A percentile compares a stretch with the other conserved stretches of the same genome.
Evolutionary conservation across 2,888 invertebrate genomes (phyloP).

Genomic region (Exephanes ischioxanthus): DNA sequence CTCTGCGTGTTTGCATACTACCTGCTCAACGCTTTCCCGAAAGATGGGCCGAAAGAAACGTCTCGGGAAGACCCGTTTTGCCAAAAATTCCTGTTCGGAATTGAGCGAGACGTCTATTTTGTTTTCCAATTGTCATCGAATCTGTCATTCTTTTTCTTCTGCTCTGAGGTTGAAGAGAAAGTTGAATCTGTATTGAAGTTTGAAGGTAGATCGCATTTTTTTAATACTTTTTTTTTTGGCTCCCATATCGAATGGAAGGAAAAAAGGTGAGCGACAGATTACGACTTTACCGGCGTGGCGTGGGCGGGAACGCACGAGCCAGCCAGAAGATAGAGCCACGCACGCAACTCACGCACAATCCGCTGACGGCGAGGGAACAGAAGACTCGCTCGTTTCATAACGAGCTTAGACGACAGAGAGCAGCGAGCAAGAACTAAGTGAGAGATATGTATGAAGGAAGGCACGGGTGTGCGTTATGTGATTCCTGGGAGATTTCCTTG

Average conservation of each 20-base stretch:
- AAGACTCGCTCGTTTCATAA: constrained; percentile 57
- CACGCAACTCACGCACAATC: constrained; percentile 64
- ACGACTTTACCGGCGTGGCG: constrained; percentile 77
- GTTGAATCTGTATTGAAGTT: background rate
- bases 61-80: background rate
- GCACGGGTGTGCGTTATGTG: constrained; percentile 8
- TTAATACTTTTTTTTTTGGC: background rate
- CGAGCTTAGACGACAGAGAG: constrained; percentile 48
- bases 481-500: background rate
- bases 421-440: background rate
- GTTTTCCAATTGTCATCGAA: background rate
- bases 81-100: background rate
- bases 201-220: background rate
- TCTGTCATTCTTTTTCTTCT: background rate
- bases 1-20: constrained; percentile 62
- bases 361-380: constrained; percentile 34
- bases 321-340: constrained; percentile 81
- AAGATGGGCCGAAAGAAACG: constrained; percentile 19
- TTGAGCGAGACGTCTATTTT: background rate
- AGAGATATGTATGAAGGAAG: constrained; percentile 20
- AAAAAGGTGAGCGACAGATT: constrained; percentile 51
- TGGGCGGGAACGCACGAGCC: constrained; percentile 71
- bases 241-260: constrained; percentile 4
- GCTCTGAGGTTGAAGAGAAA: background rate
- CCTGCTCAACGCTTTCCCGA: constrained; percentile 59